phyloP scores from a whole-genome alignment of 2,797 vertebrate genomes.

The Pampus argenteus region DNA sequence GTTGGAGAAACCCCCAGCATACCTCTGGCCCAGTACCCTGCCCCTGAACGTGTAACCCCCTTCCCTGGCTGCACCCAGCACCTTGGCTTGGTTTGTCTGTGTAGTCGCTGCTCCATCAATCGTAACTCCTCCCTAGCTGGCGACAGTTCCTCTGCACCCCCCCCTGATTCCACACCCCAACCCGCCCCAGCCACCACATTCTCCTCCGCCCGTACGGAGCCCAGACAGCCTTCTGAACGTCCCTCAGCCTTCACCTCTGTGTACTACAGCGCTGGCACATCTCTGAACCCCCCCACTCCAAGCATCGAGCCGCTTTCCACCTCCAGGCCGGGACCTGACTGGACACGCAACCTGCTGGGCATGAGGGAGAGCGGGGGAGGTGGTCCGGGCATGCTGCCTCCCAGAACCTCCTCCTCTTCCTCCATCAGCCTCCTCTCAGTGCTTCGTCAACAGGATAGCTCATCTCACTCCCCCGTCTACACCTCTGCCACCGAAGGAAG shows the following conservation, averaged over 20 bases:
- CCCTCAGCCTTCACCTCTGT: slow-evolving; percentile 98
- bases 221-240: slow-evolving; percentile 90
- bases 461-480: slow-evolving; percentile 94
- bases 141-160: slow-evolving; percentile 82
- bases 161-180: slow-evolving; percentile 84
- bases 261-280: slow-evolving; percentile 92
- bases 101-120: slow-evolving; percentile 91
- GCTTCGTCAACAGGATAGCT: slow-evolving; percentile 93
- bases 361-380: slow-evolving; percentile 86
- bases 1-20: slow-evolving; percentile 85
- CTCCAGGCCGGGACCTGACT: slow-evolving; percentile 74
- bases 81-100: slow-evolving; percentile 96
- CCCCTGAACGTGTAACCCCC: slow-evolving; percentile 86
- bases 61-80: slow-evolving; percentile 95
- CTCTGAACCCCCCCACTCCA: slow-evolving; percentile 87
- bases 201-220: slow-evolving; percentile 93
- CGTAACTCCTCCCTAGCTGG: slow-evolving; percentile 83
- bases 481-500: slow-evolving; percentile 95
- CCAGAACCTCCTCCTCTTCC: slow-evolving; percentile 96
- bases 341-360: slow-evolving; percentile 93
- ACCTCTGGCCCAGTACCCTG: slow-evolving; percentile 91
- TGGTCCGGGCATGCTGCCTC: slow-evolving; percentile 88
- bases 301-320: slow-evolving; percentile 77
- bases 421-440: slow-evolving; percentile 94
- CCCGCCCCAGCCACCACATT: slow-evolving; percentile 87